Evolutionary conservation across 2,888 invertebrate species (phyloP), one percentile per base, ranked within the genome.

Genomic region (Anthophora plumipes): DNA sequence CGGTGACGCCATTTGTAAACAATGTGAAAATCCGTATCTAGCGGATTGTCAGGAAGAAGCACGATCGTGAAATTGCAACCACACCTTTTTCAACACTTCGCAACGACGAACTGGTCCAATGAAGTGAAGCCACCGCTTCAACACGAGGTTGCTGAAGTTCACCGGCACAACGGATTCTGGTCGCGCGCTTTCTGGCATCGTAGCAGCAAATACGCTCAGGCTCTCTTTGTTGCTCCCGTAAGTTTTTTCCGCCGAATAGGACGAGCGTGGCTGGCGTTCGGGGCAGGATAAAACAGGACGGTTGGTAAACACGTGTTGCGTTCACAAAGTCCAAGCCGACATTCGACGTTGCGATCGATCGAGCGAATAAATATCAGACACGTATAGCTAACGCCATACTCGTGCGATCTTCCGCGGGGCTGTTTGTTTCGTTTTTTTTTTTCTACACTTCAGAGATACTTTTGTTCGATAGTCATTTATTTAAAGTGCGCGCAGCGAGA

Each of bases 71-170:
- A 46, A 64, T 14, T 46, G 22, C n/a, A 48, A 54, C 9, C 82
- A 14, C 71, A 84, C 84, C 84, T 87, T 88, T 69, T 48, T 71
- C 17, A 87, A 59, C 14, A 84, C 37, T 8, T 67, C 52, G 43
- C 9, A 66, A 17, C 88, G 87, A 8, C 77, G 72, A 9, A n/a
- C 12, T 11, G 77, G 61, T 31, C 88, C 88, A 25, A 77, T 57
- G 25, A 50, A 37, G 37, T 63, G 71, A 25, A 89, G 83, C 85
- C 86, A 89, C 41, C 54, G 48, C 57, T 85, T 89, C 17, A 86
- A 37, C 1, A 37, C 52, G 25, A 69, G 60, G 57, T 87, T 89
- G 72, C 76, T 57, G 72, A 75, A 77, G 25, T 25, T 50, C 57
- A 17, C n/a, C 11, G 50, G 48, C 5, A 0, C 20, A 14, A 68